Evolutionary conservation across 2,888 invertebrate species (phyloP).

Genomic region (Lamproptera curius): DNA sequence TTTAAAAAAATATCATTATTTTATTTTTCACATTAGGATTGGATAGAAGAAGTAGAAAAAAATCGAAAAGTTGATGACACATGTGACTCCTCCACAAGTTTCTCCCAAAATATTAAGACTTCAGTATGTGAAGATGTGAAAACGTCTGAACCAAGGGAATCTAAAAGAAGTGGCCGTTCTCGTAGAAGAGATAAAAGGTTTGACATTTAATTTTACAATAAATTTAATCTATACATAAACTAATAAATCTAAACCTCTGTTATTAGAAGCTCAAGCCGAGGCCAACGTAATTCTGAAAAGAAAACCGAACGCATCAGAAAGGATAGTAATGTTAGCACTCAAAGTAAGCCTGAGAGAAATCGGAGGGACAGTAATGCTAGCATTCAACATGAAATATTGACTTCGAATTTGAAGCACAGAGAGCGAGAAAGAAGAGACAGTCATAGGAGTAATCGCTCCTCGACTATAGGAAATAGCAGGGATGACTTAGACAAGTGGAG

Average conservation of each 20-base stretch:
- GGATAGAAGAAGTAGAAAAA: conserved; percentile 74
- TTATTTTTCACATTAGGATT: conserved; percentile 51
- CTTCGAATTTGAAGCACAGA: conserved; percentile 47
- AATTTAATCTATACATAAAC: conserved; percentile 1
- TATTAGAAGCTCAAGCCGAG: conserved; percentile 65
- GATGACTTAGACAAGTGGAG: conserved; percentile 71
- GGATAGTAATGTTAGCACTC: conserved; percentile 60
- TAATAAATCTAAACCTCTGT: conserved; percentile 2
- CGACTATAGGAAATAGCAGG: conserved; percentile 66
- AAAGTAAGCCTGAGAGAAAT: conserved; percentile 49
- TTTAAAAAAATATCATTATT: no score
- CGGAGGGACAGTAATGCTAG: conserved; percentile 62
- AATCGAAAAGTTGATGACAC: conserved; percentile 65
- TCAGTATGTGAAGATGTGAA: conserved; percentile 50
- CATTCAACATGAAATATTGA: conserved; percentile 54
- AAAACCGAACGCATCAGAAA: conserved; percentile 57
- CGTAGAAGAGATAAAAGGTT: conserved; percentile 62
- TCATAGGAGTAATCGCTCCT: conserved; percentile 66
- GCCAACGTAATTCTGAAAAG: conserved; percentile 57
- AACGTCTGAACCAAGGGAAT: conserved; percentile 46
- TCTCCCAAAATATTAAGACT: conserved; percentile 50
- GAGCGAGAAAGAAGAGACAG: conserved; percentile 63
- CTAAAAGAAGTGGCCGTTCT: conserved; percentile 55
- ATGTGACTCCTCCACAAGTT: conserved; percentile 56
- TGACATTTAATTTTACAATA: neutral